Evolutionary conservation across 2,113 vertebrate species (phyloP).

Genomic region (Hyla sarda): DNA sequence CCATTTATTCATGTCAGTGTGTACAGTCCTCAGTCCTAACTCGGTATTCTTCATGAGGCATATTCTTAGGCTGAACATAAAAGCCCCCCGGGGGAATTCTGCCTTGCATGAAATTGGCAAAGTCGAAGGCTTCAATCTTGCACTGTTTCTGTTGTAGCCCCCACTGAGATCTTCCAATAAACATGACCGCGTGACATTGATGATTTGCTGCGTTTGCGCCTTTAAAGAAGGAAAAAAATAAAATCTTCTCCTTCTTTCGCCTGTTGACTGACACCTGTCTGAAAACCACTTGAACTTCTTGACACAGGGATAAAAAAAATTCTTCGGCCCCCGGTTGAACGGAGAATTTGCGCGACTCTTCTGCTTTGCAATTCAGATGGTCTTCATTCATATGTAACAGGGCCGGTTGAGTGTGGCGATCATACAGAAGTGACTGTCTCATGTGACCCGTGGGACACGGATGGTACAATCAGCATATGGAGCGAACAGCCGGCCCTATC

Average conservation of each 20-base stretch:
- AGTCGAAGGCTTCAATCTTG: neutral
- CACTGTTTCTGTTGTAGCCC: neutral
- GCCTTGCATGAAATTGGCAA: neutral
- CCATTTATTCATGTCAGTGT: no score
- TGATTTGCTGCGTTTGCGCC: neutral
- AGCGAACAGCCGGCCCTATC: conserved; percentile 3
- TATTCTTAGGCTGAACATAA: no score
- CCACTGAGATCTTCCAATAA: neutral
- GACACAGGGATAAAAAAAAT: neutral
- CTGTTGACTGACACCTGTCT: neutral
- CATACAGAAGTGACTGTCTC: conserved; percentile 5
- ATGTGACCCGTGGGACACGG: conserved; percentile 30
- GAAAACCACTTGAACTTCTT: conserved; percentile 10
- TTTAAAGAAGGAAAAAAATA: no score
- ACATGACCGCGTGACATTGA: neutral
- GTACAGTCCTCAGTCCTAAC: no score
- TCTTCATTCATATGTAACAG: conserved; percentile 49
- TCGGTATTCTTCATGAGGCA: no score
- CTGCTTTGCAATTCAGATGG: neutral
- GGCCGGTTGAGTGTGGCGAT: conserved; percentile 22
- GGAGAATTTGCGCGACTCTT: neutral
- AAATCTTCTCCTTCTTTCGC: neutral
- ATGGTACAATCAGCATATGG: conserved; percentile 28
- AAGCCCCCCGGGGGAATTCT: no score
- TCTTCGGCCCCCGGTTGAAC: neutral